A percentile compares a stretch with the other conserved stretches of the same genome.
These are phyloP conservation scores for Nematolebias whitei DNA, from an alignment of 2,113 vertebrate genomes.

Conservation along the genomic window DNA sequence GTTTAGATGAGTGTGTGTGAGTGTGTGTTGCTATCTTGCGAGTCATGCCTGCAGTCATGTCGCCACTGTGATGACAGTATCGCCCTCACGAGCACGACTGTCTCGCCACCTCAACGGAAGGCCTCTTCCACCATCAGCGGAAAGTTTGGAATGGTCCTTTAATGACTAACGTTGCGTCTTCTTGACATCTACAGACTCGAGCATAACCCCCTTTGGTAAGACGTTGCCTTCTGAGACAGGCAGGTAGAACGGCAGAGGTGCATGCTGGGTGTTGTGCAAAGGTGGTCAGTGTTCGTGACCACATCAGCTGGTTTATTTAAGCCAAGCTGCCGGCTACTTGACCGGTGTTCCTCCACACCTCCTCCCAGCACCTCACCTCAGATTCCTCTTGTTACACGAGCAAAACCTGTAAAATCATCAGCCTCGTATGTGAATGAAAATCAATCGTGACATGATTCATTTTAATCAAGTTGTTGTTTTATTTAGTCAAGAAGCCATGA, in stretches of 20 bases:
- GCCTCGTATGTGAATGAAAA: not conserved
- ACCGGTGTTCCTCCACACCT: constrained; percentile 33
- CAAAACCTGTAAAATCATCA: not conserved
- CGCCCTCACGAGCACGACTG: constrained; percentile 55
- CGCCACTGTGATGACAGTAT: constrained; percentile 50
- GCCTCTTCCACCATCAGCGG: constrained; percentile 8
- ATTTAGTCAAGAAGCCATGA: no score
- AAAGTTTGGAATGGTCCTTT: not conserved
- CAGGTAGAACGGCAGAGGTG: not conserved
- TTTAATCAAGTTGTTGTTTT: no score
- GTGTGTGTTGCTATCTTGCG: constrained; percentile 23
- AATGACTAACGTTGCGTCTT: not conserved
- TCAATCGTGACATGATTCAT: no score
- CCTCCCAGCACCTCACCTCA: not conserved
- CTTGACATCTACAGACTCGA: no score
- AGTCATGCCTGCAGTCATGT: constrained; percentile 49
- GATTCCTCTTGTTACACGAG: constrained; percentile 11
- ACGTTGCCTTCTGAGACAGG: no score
- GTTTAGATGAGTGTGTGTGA: constrained; percentile 33
- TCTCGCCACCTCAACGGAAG: constrained; percentile 58
- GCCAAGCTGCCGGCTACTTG: constrained; percentile 22
- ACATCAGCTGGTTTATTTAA: constrained; percentile 32
- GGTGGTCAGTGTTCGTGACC: constrained; percentile 40
- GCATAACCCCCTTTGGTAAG: no score
- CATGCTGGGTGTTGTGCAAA: constrained; percentile 48